A percentile compares a stretch with the other conserved stretches of the same genome.
phyloP scores from a whole-genome alignment of 2,888 invertebrate genomes.

The Chromoteleia sp. region DNA sequence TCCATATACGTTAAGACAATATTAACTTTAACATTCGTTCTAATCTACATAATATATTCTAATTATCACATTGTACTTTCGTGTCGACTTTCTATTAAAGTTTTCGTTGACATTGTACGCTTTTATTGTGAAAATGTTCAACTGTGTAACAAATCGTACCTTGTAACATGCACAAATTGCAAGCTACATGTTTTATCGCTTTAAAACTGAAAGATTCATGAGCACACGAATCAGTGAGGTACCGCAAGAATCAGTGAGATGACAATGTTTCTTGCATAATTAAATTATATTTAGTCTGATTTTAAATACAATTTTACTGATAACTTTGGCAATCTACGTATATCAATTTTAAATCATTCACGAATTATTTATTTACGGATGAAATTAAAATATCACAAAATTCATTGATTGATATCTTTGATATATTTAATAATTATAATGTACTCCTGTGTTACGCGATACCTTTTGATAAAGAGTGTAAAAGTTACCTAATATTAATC shows the following conservation, averaged over 20 bases:
- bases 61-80: slow-evolving; percentile 13
- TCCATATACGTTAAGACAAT: slow-evolving; percentile 8
- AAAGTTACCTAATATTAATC: slow-evolving; percentile 1
- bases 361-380: background rate
- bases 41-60: slow-evolving; percentile 3
- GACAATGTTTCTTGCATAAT: slow-evolving; percentile 5
- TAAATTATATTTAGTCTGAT: slow-evolving; percentile 18
- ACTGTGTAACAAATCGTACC: no score
- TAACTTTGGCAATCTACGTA: background rate
- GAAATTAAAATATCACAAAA: slow-evolving; percentile 2
- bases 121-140: no score
- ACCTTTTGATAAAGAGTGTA: background rate
- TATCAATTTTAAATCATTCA: background rate
- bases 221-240: slow-evolving; percentile 11
- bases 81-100: no score
- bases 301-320: slow-evolving; percentile 1
- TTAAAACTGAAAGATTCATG: slow-evolving; percentile 24
- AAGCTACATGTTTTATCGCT: slow-evolving; percentile 13
- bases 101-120: no score
- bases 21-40: slow-evolving; percentile 14
- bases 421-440: background rate
- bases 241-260: slow-evolving; percentile 18
- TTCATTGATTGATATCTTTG: background rate
- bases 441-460: background rate
- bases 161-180: background rate